Evolutionary conservation across 2,888 invertebrate species (phyloP).

Genomic region (Cynaeus angustus): DNA sequence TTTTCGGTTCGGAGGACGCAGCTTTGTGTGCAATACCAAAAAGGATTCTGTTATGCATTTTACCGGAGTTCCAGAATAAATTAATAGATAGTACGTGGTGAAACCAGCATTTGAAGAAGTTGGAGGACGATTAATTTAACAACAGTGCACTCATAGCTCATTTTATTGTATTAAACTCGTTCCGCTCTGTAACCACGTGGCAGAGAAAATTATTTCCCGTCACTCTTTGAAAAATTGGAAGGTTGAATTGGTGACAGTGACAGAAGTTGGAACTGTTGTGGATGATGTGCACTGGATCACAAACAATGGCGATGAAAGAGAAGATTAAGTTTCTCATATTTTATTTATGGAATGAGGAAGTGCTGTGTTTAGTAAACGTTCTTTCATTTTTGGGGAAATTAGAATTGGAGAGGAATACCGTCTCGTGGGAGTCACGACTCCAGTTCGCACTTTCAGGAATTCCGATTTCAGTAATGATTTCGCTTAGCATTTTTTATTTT

Average conservation of each 20-base stretch:
- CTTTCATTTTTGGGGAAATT: too few species aligned
- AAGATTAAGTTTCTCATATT: not conserved
- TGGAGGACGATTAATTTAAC: slow-evolving; percentile 24
- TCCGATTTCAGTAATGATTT: too few species aligned
- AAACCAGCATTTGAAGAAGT: slow-evolving; percentile 2
- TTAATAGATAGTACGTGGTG: too few species aligned
- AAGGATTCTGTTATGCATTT: too few species aligned
- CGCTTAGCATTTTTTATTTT: too few species aligned
- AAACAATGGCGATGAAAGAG: slow-evolving; percentile 10
- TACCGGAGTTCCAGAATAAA: too few species aligned
- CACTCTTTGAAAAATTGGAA: slow-evolving; percentile 25
- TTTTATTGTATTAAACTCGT: slow-evolving; percentile 33
- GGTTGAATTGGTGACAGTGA: slow-evolving; percentile 22
- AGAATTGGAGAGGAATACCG: too few species aligned
- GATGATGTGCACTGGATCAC: slow-evolving; percentile 17
- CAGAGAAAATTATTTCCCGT: slow-evolving; percentile 38
- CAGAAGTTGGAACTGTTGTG: slow-evolving; percentile 9
- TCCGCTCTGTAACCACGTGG: slow-evolving; percentile 23
- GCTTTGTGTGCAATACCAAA: slow-evolving; percentile 13
- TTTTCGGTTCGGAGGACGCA: slow-evolving; percentile 3
- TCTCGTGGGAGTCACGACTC: too few species aligned
- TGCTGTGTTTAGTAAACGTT: not conserved
- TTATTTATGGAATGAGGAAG: slow-evolving; percentile 1
- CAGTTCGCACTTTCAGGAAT: too few species aligned
- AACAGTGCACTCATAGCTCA: slow-evolving; percentile 23